phyloP scores from a whole-genome alignment of 1,140 invertebrate genomes.

The Phymastichus coffea region DNA sequence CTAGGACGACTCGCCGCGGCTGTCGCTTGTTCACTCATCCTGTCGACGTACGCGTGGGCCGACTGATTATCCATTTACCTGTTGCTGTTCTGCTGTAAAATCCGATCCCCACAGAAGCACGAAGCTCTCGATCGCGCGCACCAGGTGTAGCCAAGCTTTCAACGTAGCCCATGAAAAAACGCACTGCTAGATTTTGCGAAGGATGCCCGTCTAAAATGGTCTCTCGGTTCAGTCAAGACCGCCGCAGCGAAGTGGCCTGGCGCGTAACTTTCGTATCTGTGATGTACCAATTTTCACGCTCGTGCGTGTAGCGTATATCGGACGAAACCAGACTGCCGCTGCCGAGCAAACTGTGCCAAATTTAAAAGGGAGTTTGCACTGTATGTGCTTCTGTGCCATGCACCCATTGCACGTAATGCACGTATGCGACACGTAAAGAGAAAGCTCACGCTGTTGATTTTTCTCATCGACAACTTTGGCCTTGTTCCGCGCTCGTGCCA shows the following conservation, averaged over 20 bases:
- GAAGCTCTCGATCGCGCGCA: too few relatives aligned
- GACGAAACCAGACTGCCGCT: slow-evolving; percentile 17
- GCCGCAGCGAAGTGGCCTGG: too few relatives aligned
- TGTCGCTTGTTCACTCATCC: slow-evolving; percentile 12
- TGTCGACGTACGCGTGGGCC: slow-evolving; percentile 8
- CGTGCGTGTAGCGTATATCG: slow-evolving; percentile 25
- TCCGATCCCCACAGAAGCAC: too few relatives aligned
- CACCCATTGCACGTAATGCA: neutral
- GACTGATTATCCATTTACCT: slow-evolving; percentile 3
- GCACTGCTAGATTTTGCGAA: too few relatives aligned
- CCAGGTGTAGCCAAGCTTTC: too few relatives aligned
- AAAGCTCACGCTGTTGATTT: neutral
- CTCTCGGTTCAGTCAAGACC: too few relatives aligned
- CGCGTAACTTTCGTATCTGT: slow-evolving; percentile 47
- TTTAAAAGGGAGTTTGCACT: slow-evolving; percentile 30
- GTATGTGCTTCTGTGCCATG: too few relatives aligned
- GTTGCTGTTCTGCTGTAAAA: neutral
- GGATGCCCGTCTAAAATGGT: too few relatives aligned
- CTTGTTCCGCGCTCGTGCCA: too few relatives aligned
- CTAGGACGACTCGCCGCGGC: slow-evolving; percentile 32
- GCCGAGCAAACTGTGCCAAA: slow-evolving; percentile 35
- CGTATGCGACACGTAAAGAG: too few relatives aligned
- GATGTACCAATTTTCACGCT: slow-evolving; percentile 46
- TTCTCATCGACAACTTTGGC: neutral
- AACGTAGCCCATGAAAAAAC: too few relatives aligned